Conservation (phyloP, 2,113 vertebrate species). For the Miniopterus natalensis region DNA sequence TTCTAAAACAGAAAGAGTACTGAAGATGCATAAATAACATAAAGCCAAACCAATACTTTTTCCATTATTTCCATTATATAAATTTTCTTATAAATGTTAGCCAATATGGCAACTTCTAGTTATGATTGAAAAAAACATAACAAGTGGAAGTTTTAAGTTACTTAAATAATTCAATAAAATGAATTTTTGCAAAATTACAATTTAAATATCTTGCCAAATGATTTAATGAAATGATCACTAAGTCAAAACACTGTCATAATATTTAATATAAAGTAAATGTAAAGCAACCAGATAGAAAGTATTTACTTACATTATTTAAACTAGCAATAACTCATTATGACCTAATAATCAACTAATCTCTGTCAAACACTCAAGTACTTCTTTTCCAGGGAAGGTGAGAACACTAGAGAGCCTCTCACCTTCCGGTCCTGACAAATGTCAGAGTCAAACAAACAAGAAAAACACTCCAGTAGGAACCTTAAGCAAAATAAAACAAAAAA, state of each 20-base stretch:
- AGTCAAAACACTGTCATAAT: not conserved
- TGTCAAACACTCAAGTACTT: not conserved
- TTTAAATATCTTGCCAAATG: conserved; percentile 30
- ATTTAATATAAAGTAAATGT: conserved; percentile 43
- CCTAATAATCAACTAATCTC: not conserved
- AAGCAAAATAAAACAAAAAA: not conserved
- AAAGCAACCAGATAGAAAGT: not conserved
- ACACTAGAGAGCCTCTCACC: not conserved
- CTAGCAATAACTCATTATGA: not conserved
- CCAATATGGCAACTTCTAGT: not conserved
- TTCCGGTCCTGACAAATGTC: not conserved
- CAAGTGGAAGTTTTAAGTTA: conserved; percentile 14
- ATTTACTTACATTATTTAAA: conserved; percentile 34
- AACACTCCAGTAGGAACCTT: not conserved
- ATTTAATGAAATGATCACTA: not conserved
- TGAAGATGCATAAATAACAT: not conserved
- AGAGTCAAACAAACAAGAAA: not conserved
- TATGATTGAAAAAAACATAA: conserved; percentile 18
- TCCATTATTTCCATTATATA: not conserved
- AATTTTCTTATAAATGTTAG: not conserved
- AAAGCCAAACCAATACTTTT: conserved; percentile 2
- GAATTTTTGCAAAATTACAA: not conserved
- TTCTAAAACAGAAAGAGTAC: not conserved
- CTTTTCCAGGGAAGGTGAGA: not conserved
- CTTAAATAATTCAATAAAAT: conserved; percentile 50